Conservation (phyloP, 2,888 invertebrate genomes). For the Quadroppia sp. region DNA sequence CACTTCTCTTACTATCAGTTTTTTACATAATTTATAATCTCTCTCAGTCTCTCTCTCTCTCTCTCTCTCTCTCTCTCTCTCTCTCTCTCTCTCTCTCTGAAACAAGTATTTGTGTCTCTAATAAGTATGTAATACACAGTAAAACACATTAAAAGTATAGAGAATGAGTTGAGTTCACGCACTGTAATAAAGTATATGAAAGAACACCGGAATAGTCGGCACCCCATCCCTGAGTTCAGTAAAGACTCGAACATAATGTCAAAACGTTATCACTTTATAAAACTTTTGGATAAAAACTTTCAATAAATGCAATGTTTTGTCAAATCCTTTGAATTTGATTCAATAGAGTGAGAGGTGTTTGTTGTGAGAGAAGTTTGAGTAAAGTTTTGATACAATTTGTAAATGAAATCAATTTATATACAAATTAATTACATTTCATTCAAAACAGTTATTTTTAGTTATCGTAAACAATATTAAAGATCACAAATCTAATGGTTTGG, state of each 20-base stretch:
- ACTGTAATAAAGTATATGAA: neutral
- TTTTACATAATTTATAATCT: neutral
- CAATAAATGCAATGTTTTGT: no score
- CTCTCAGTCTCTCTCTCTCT: conserved; percentile 6
- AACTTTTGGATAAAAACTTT: no score
- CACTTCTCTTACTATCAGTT: neutral
- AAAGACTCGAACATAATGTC: neutral
- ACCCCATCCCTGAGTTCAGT: neutral
- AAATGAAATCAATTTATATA: no score
- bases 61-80: conserved; percentile 21
- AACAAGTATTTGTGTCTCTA: neutral
- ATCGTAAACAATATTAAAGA: no score
- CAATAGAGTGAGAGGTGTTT: no score
- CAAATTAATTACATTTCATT: no score
- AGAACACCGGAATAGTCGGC: neutral
- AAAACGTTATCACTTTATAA: no score
- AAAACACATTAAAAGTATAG: neutral
- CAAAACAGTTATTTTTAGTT: no score
- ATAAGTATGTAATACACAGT: conserved; percentile 1
- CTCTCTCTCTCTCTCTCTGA: neutral
- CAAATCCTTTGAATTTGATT: no score
- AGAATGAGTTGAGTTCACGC: conserved; percentile 22
- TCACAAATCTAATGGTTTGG: no score
- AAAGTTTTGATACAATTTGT: no score
- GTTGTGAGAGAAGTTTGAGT: no score